Conservation (phyloP, 1,140 invertebrate genomes). For the Ylistrum balloti region DNA sequence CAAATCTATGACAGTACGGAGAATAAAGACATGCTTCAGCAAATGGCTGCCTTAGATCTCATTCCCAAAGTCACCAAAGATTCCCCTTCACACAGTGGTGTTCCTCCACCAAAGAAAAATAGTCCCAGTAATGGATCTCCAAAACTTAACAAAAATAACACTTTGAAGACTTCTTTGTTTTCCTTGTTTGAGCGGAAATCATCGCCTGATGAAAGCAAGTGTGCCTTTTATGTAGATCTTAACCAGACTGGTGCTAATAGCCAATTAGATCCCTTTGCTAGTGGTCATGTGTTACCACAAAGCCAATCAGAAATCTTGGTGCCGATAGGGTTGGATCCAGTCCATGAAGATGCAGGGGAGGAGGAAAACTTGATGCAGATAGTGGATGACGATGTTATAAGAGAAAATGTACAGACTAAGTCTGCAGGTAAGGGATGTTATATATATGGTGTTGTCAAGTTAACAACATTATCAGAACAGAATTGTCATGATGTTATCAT, state of each 20-base stretch:
- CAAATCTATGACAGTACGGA: conserved; percentile 62
- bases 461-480: too few relatives aligned
- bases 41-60: conserved; percentile 65
- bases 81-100: conserved; percentile 50
- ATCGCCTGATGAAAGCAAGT: conserved; percentile 69
- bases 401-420: neutral
- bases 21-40: conserved; percentile 63
- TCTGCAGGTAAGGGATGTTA: neutral
- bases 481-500: too few relatives aligned
- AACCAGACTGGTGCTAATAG: conserved; percentile 50
- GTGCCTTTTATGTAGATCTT: conserved; percentile 76
- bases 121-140: conserved; percentile 65
- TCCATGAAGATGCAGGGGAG: conserved; percentile 54
- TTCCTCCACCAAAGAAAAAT: conserved; percentile 58
- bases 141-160: conserved; percentile 60
- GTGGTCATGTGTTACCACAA: conserved; percentile 8
- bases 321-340: conserved; percentile 66
- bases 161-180: conserved; percentile 70
- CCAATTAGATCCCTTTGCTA: conserved; percentile 41
- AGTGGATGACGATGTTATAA: conserved; percentile 32
- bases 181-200: conserved; percentile 76
- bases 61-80: conserved; percentile 62
- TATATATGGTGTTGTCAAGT: neutral
- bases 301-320: conserved; percentile 65
- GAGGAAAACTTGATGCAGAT: conserved; percentile 21